Percentiles rank a stretch among this genome's conserved stretches.
Conservation (phyloP, 2,888 invertebrate species). For the Mesorhabditis belari region DNA sequence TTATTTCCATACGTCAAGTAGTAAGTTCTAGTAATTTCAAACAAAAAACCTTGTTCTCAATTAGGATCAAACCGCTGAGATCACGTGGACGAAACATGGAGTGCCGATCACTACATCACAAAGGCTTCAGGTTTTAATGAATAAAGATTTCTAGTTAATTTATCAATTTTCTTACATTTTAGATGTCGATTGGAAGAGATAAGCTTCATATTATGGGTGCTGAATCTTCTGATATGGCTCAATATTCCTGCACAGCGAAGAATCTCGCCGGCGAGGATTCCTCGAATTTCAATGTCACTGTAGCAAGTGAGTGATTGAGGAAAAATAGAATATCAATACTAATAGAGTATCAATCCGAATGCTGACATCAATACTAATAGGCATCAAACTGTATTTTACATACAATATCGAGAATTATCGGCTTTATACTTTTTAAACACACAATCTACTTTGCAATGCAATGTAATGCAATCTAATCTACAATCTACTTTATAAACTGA, state of each 20-base stretch:
- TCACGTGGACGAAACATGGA: conserved; percentile 41
- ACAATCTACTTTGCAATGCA: too few species aligned
- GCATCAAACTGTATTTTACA: too few species aligned
- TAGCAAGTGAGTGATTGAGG: conserved; percentile 50
- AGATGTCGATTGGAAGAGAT: conserved; percentile 36
- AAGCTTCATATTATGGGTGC: conserved; percentile 41
- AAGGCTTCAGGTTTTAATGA: conserved; percentile 14
- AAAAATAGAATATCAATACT: conserved; percentile 1
- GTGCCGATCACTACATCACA: conserved; percentile 25
- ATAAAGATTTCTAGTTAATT: too few species aligned
- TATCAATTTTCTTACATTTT: too few species aligned
- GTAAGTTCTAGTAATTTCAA: neutral
- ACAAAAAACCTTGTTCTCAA: neutral
- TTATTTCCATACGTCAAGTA: neutral
- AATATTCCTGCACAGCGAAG: conserved; percentile 62
- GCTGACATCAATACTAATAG: neutral
- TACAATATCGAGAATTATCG: too few species aligned
- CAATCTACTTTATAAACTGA: too few species aligned
- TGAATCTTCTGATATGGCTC: conserved; percentile 59
- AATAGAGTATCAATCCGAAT: neutral
- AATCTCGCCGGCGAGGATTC: conserved; percentile 65
- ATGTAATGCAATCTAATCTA: too few species aligned
- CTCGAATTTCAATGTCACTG: conserved; percentile 59
- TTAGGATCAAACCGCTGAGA: conserved; percentile 38
- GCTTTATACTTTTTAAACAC: too few species aligned